Evolutionary conservation across 2,113 vertebrate genomes (phyloP), one percentile per base, ranked within the genome.

Genomic region (Microtus richardsoni): DNA sequence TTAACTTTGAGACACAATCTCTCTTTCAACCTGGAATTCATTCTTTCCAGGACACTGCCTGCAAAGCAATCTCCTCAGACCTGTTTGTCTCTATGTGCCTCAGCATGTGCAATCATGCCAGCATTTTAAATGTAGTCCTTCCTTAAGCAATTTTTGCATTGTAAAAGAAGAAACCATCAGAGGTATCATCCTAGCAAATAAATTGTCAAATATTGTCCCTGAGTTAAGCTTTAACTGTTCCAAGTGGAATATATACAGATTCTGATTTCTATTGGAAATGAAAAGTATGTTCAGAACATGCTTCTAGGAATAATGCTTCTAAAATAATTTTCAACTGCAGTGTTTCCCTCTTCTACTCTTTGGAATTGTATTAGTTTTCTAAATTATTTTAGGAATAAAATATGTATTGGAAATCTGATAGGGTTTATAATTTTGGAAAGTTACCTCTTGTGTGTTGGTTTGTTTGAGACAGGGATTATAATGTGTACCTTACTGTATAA

Each of bases 41-140:
- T 0, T 30, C 24, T 19, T 83, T 83, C 8, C 4, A 24, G 6
- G 3, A 3, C 1, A 6, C 24, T 39, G 12, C 5, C 0, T 62
- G 12, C n/a, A 24, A 8, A 60, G 36, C 52, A 60, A 83, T 2
- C 1, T 28, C n/a, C 12, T 83, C 12, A 41, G n/a, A 62, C 7
- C 52, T 62, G 3, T 58, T 21, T 26, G 21, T 62, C 13, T 41
- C 12, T 39, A 22, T 16, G 13, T 83, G 26, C 58, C 13, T 30
- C 13, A 83, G 13, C 12, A 60, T 10, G 1, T 83, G n/a, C 3
- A 60, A 75, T 39, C 41, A 28, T 30, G 11, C 24, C 41, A 77
- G 41, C 8, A 28, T 28, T 47, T 77, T 47, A 30, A 28, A 41
- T 77, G 11, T 30, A 44, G 7, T 33, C 2, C 28, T 70, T 17